Evolutionary conservation across 2,888 invertebrate species (phyloP), one percentile per base, ranked within the genome.

Genomic region (Sminthurinus aureus): DNA sequence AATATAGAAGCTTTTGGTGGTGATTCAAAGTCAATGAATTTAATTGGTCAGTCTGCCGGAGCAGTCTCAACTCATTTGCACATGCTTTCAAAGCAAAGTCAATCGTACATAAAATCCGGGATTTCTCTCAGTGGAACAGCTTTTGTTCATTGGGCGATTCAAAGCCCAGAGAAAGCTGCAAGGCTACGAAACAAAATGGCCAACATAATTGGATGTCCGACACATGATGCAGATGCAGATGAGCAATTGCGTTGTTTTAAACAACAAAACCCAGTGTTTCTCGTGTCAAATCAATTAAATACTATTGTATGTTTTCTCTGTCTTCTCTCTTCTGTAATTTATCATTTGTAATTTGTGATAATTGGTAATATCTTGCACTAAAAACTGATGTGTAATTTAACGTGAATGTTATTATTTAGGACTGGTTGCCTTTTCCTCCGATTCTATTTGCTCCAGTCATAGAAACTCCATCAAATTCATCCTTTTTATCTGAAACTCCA

Each of bases 371-470:
- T 38, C 1, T 4, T 38, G 6, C 38, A 38, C 6, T 4, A 38
- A 38, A 38, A 38, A 38, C 6, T 38, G 38, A 38, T 38, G 38
- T 38, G 6, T 38, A 38, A 38, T 38, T 38, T 38, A 1, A 38
- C 6, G 38, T 38, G 6, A 38, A 4, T 38, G 38, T 38, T 38
- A 4, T 38, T 38, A 38, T 38, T 38, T 38, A 87, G 86, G 85
- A 86, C 66, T 86, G 86, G 83, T 83, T 87, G 80, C 86, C 86
- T 50, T 85, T 86, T 79, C 87, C 87, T 0, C 81, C 86, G 4
- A 84, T 87, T 26, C 76, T 87, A 0, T 87, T 87, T 83, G 87
- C 85, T 0, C 87, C 87, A 4, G 85, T 87, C 13, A 82, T 86
- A 22, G 87, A 87, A 52, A 83, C 82, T 13, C 38, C 81, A 3